Conservation (phyloP, 2,888 invertebrate genomes). For the Panopea generosa region DNA sequence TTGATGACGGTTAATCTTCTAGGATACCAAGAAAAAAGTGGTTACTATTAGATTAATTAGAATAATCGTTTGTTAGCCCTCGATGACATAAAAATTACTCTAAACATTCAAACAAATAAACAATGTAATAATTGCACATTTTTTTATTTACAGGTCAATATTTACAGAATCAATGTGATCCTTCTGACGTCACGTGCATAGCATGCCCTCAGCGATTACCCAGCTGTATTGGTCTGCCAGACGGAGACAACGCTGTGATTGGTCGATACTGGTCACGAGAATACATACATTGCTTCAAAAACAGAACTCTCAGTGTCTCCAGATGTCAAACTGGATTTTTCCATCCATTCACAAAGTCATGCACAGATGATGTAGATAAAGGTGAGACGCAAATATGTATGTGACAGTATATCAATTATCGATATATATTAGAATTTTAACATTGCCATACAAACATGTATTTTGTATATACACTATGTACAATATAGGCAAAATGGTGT, state of each 20-base stretch:
- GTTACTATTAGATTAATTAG: too few relatives aligned
- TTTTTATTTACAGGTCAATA: conserved; percentile 52
- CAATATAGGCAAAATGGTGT: too few relatives aligned
- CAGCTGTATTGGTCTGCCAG: conserved; percentile 59
- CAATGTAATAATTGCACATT: neutral
- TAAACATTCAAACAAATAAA: too few relatives aligned
- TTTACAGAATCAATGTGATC: conserved; percentile 53
- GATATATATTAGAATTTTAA: too few relatives aligned
- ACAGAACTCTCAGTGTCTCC: conserved; percentile 45
- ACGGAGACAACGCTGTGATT: conserved; percentile 53
- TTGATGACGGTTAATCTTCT: too few relatives aligned
- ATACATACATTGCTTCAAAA: conserved; percentile 57
- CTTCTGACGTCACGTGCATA: conserved; percentile 32
- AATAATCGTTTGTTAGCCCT: too few relatives aligned
- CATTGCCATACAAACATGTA: too few relatives aligned
- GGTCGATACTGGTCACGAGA: conserved; percentile 49
- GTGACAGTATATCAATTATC: too few relatives aligned
- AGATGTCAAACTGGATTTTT: conserved; percentile 49
- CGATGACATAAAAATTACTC: too few relatives aligned
- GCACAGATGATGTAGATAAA: conserved; percentile 45
- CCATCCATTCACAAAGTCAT: conserved; percentile 49
- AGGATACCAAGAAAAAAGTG: too few relatives aligned
- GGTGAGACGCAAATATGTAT: conserved; percentile 27
- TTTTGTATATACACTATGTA: too few relatives aligned
- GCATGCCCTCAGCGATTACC: conserved; percentile 59